Percentiles rank a stretch among this genome's conserved stretches.
Conservation (phyloP, 53 echinoderm and acorn worm species). For the Paracentrotus lividus region DNA sequence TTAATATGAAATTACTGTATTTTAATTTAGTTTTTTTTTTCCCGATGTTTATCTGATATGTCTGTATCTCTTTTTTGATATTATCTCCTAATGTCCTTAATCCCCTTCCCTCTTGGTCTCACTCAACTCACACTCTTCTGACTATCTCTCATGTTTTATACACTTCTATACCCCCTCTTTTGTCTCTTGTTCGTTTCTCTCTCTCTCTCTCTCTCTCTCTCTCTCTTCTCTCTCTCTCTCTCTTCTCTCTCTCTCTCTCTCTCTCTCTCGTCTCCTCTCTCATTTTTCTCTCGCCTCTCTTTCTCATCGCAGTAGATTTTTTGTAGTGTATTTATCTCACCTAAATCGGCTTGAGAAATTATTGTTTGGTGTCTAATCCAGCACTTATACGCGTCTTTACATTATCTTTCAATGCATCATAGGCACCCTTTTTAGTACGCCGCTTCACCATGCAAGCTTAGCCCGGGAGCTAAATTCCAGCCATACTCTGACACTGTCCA, state of each 20-base stretch:
- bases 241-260: background rate
- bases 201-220: background rate
- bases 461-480: slow-evolving; percentile 1
- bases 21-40: too few species aligned
- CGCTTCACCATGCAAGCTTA: background rate
- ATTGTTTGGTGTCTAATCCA: slow-evolving; percentile 62
- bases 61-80: too few species aligned
- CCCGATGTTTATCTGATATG: too few species aligned
- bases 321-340: slow-evolving; percentile 2
- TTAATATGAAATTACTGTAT: too few species aligned
- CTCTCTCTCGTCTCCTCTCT: background rate
- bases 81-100: too few species aligned
- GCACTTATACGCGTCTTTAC: slow-evolving; percentile 32
- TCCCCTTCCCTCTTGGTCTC: background rate
- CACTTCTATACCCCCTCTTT: background rate
- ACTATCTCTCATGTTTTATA: background rate
- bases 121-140: background rate
- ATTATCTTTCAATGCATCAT: background rate
- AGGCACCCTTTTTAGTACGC: background rate
- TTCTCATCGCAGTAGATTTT: too few species aligned
- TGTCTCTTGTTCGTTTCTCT: background rate
- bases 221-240: background rate
- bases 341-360: slow-evolving; percentile 33
- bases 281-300: background rate
- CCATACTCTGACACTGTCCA: background rate